A percentile compares a stretch with the other conserved stretches of the same genome.
Conservation (phyloP, 2,888 invertebrate genomes). For the Mesoligia furuncula region DNA sequence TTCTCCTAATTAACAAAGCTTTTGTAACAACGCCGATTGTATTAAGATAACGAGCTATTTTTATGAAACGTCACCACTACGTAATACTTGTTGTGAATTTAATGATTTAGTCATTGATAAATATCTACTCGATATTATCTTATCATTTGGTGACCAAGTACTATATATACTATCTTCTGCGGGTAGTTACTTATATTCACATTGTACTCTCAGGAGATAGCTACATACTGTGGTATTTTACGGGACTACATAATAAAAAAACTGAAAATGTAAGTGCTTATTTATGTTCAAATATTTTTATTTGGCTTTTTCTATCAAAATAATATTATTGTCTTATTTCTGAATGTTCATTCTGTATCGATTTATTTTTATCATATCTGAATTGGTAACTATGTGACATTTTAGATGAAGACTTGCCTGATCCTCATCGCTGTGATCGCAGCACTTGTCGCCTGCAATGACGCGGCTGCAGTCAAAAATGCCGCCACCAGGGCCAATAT, state of each 20-base stretch:
- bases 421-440: constrained; percentile 39
- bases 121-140: constrained; percentile 3
- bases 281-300: not conserved
- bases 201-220: constrained; percentile 2
- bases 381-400: not conserved
- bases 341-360: not conserved
- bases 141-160: not conserved
- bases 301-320: not conserved
- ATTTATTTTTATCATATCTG: no score
- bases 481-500: constrained; percentile 24
- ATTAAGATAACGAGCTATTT: not conserved
- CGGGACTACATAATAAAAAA: not conserved
- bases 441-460: constrained; percentile 21
- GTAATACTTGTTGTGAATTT: not conserved
- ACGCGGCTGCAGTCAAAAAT: constrained; percentile 27
- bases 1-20: not conserved
- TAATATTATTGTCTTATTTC: not conserved
- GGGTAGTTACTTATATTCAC: not conserved
- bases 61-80: no score
- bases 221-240: not conserved
- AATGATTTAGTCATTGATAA: constrained; percentile 14
- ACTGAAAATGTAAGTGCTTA: constrained; percentile 26
- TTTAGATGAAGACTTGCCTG: constrained; percentile 40
- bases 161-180: constrained; percentile 10
- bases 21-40: not conserved